Base-by-base conservation (phyloP, 2,113 vertebrate genomes). In the Xiphophorus hellerii region DNA sequence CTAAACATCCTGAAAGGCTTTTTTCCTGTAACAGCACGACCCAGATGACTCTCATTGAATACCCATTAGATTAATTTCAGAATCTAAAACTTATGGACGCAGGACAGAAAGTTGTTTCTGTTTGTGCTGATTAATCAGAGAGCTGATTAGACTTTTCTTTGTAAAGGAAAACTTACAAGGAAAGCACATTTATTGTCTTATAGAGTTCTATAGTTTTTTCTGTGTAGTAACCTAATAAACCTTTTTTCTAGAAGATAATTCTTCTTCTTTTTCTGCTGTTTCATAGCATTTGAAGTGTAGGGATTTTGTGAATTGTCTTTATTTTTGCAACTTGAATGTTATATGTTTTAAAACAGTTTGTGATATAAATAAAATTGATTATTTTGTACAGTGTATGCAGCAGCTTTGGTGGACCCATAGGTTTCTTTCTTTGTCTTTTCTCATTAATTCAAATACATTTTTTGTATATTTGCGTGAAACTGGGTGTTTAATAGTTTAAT, bases 311-410 rank as follows among this genome's bases (percentile, higher is more conserved):
- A 22, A 66, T 7, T 42, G 35, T 61, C 13, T 33, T 58, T 62
- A 44, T 77, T 83, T 77, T 39, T 58, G 39, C 71, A 58, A 13
- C 44, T 10, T 39, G 58, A 77, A 66, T 66, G 10, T 64, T 30
- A 62, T 11, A 22, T 11, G 4, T 70, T 76, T 8, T 44, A n/a
- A n/a, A 58, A 25, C 51, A n/a, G 51, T 58, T 58, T 25, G 22
- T n/a, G 65, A 75, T 5, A n/a, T 39, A 66, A 39, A 15, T 15
- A 62, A 62, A 31, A 63, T 0, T 33, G 0, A 62, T 30, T 28
- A 13, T 62, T 28, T 29, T 62, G 29, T 30, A 7, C 3, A 30
- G 12, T 29, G 5, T 4, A 15, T 62, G 25, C 13, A 14, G n/a
- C 12, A 62, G 27, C 27, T 14, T 29, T 29, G 27, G 15, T 48